Conservation (phyloP, 1,140 invertebrate genomes). For the Hylaeus volcanicus region DNA sequence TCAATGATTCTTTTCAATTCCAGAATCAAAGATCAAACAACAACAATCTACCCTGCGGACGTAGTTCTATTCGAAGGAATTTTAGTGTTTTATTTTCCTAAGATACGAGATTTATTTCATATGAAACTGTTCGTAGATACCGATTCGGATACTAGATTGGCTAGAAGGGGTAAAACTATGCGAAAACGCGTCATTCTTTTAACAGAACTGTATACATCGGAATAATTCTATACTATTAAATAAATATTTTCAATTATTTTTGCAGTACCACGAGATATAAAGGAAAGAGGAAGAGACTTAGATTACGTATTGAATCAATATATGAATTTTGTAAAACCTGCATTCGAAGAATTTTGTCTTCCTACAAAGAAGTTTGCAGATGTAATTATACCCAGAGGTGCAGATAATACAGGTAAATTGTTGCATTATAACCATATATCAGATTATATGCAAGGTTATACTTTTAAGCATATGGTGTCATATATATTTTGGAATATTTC, state of each 20-base stretch:
- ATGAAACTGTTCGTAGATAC: slow-evolving; percentile 99
- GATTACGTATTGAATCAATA: slow-evolving; percentile 98
- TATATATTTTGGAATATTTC: slow-evolving; percentile 26
- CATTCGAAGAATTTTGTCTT: slow-evolving; percentile 99
- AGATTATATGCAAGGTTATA: neutral
- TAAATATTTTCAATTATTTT: slow-evolving; percentile 41
- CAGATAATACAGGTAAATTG: slow-evolving; percentile 94
- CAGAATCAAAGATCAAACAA: slow-evolving; percentile 86
- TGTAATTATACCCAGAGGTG: slow-evolving; percentile 98
- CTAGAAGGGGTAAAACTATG: slow-evolving; percentile 89
- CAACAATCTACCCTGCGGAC: slow-evolving; percentile 97
- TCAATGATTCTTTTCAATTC: slow-evolving; percentile 38
- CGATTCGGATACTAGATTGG: slow-evolving; percentile 97
- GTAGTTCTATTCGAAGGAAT: slow-evolving; percentile 99
- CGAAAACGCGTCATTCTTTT: neutral
- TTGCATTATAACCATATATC: slow-evolving; percentile 11
- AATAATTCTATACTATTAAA: neutral
- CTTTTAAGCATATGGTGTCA: neutral
- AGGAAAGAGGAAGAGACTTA: slow-evolving; percentile 95
- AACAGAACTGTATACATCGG: neutral
- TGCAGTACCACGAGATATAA: slow-evolving; percentile 95
- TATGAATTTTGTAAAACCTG: slow-evolving; percentile 98
- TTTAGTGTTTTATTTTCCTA: slow-evolving; percentile 97
- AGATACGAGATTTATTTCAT: slow-evolving; percentile 96
- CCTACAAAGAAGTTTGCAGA: slow-evolving; percentile 99